phyloP scores from a whole-genome alignment of 2,113 vertebrate genomes.

The Dromiciops gliroides region DNA sequence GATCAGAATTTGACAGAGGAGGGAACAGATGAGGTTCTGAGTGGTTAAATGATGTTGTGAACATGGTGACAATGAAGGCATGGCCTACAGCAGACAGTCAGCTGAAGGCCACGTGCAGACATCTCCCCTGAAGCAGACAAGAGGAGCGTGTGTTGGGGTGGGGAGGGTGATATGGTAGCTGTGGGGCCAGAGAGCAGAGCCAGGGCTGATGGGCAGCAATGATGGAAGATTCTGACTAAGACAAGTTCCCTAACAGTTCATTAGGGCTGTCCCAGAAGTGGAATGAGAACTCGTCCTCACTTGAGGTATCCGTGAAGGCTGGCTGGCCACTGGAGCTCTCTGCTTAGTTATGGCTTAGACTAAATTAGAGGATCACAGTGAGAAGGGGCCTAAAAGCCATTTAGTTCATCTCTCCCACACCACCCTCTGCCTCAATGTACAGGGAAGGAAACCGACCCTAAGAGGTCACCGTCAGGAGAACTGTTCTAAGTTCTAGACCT shows the following conservation, averaged over 20 bases:
- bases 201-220: background rate
- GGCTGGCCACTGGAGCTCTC: background rate
- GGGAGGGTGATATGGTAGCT: background rate
- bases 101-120: background rate
- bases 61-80: background rate
- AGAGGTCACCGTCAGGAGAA: background rate
- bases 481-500: background rate
- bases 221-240: background rate
- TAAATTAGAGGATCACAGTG: background rate
- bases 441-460: background rate
- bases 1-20: slow-evolving; percentile 40
- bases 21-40: slow-evolving; percentile 1
- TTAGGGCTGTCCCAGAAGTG: background rate
- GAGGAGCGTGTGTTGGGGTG: background rate
- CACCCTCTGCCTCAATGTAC: background rate
- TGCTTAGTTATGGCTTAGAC: background rate
- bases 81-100: background rate
- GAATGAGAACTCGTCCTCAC: background rate
- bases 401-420: background rate
- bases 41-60: background rate
- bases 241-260: background rate
- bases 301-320: background rate
- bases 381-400: background rate
- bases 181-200: background rate
- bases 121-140: background rate